Evolutionary conservation across 2,113 vertebrate species (phyloP).

Genomic region (Cranoglanis bouderius): DNA sequence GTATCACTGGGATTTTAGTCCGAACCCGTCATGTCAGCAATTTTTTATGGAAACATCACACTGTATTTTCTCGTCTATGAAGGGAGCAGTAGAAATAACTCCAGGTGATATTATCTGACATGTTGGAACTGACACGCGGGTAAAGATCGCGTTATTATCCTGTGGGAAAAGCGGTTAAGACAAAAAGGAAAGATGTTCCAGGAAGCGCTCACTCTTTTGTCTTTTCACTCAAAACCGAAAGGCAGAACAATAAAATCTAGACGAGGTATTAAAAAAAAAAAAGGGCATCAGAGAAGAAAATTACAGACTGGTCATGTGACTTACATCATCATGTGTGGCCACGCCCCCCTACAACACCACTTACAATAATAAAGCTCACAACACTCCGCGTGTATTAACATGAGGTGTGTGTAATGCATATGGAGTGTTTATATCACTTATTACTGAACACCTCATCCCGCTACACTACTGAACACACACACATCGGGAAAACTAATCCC

Average conservation of each 20-base stretch:
- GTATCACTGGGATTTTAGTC: neutral
- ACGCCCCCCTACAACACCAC: neutral
- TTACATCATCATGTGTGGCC: neutral
- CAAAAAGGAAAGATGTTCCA: too few species aligned
- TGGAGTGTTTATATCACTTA: neutral
- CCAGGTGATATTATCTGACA: too few species aligned
- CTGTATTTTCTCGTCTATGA: neutral
- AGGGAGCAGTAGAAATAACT: neutral
- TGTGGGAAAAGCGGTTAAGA: neutral
- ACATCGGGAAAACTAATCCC: too few species aligned
- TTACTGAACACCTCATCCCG: too few species aligned
- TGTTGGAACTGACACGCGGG: neutral
- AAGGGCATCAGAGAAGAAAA: too few species aligned
- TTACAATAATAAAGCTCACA: neutral
- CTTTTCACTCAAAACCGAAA: too few species aligned
- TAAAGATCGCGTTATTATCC: neutral
- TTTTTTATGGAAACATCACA: neutral
- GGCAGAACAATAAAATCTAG: too few species aligned
- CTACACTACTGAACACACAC: too few species aligned
- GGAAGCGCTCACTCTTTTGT: neutral
- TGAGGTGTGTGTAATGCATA: too few species aligned
- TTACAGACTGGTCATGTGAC: neutral
- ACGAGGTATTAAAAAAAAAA: too few species aligned
- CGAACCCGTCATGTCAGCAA: neutral
- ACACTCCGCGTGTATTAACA: neutral